Conservation (phyloP, 2,888 invertebrate genomes). For the Thecophora atra region DNA sequence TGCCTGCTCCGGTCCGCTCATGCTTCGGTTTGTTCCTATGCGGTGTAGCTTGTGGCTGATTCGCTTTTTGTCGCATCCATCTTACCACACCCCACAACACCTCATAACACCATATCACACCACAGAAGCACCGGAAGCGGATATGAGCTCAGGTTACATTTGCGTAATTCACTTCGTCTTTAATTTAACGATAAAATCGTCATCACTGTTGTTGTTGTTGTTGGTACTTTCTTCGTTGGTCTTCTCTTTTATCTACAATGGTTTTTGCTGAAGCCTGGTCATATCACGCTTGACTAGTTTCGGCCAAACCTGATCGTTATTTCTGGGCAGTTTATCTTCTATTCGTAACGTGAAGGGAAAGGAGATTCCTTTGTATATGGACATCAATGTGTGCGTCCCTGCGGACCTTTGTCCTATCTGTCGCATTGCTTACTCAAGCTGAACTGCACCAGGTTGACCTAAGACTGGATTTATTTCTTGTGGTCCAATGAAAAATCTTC, state of each 20-base stretch:
- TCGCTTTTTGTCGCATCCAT: neutral
- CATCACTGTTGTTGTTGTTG: constrained; percentile 16
- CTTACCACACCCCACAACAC: neutral
- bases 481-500: neutral
- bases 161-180: constrained; percentile 42
- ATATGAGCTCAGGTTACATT: constrained; percentile 38
- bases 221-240: neutral
- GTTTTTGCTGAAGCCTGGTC: constrained; percentile 16
- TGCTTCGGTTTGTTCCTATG: neutral
- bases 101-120: neutral
- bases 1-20: constrained; percentile 5
- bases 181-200: constrained; percentile 41
- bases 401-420: neutral
- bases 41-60: neutral
- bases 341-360: neutral
- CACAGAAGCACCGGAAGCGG: constrained; percentile 33
- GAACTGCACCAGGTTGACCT: constrained; percentile 14
- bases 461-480: constrained; percentile 20
- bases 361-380: neutral
- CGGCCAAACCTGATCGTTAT: constrained; percentile 2
- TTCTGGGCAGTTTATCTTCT: constrained; percentile 7
- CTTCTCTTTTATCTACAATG: constrained; percentile 8
- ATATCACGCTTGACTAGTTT: neutral
- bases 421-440: constrained; percentile 6
- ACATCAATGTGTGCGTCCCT: neutral